Evolutionary conservation across 2,797 vertebrate species (phyloP).

Genomic region (Sylvia borin): DNA sequence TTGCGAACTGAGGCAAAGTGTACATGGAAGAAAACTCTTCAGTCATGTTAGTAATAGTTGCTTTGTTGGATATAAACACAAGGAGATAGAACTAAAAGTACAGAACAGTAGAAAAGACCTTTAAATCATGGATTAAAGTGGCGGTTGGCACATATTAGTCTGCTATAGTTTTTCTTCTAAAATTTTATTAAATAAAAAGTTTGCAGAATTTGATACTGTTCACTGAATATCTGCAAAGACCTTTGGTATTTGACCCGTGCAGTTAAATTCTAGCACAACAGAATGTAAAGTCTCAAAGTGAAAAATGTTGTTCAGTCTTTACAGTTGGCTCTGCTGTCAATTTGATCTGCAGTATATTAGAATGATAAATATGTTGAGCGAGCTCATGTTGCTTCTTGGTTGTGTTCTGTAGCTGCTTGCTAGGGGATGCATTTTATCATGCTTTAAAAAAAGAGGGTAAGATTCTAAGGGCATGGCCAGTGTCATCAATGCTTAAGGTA

Average conservation of each 20-base stretch:
- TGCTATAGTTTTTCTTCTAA: not conserved
- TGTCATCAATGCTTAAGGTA: not conserved
- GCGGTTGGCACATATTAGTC: not conserved
- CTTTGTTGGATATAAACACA: not conserved
- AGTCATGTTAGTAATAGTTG: not conserved
- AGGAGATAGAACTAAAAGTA: not conserved
- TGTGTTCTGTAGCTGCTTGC: not conserved
- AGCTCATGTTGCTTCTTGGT: not conserved
- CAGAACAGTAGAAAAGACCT: not conserved
- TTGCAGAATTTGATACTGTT: not conserved
- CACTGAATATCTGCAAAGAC: not conserved
- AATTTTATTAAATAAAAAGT: not conserved
- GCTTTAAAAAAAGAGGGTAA: not conserved
- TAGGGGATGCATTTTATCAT: not conserved
- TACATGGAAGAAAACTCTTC: not conserved
- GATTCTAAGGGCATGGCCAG: not conserved
- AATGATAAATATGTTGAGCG: not conserved
- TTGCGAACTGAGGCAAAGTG: not conserved
- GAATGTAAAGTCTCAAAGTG: not conserved
- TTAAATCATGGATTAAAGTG: not conserved
- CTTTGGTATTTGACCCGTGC: rapidly evolving
- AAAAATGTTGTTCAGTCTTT: not conserved
- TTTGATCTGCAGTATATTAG: not conserved
- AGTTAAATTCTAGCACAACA: not conserved
- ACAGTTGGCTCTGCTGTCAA: not conserved